Percentiles rank a stretch among this genome's conserved stretches.
phyloP scores from a whole-genome alignment of 2,113 vertebrate genomes.

The Chaenogobius annularis region DNA sequence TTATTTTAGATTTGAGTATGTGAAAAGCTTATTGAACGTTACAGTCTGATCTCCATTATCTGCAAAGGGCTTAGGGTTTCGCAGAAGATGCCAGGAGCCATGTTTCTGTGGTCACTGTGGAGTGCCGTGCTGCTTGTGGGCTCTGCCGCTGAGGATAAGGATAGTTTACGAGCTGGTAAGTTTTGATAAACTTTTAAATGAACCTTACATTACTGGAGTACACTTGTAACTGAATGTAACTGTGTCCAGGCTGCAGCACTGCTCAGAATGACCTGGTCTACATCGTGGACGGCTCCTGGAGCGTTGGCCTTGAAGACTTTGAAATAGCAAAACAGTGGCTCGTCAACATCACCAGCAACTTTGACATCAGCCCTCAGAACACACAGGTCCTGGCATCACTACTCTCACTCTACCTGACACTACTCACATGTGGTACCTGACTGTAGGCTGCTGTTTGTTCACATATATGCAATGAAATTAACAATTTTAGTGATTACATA shows the following conservation, averaged over 20 bases:
- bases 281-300: conserved; percentile 82
- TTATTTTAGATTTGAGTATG: too few relatives aligned
- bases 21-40: not conserved
- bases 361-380: conserved; percentile 78
- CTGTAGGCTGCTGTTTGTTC: not conserved
- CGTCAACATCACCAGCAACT: conserved; percentile 79
- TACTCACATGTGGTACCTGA: too few relatives aligned
- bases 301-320: conserved; percentile 76
- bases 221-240: not conserved
- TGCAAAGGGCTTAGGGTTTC: not conserved
- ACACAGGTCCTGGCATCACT: conserved; percentile 66
- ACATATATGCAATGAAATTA: too few relatives aligned
- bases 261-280: conserved; percentile 82
- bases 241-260: conserved; percentile 77
- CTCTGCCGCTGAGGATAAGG: conserved; percentile 47
- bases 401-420: too few relatives aligned
- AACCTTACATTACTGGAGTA: not conserved
- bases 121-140: conserved; percentile 46
- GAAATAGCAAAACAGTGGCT: conserved; percentile 81
- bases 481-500: too few relatives aligned
- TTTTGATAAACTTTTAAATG: not conserved
- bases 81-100: conserved; percentile 30
- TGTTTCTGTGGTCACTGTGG: conserved; percentile 62
- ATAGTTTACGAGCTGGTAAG: conserved; percentile 73
- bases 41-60: not conserved